phyloP scores from a whole-genome alignment of 1,140 invertebrate genomes.

The Lasioglossum baleicum region DNA sequence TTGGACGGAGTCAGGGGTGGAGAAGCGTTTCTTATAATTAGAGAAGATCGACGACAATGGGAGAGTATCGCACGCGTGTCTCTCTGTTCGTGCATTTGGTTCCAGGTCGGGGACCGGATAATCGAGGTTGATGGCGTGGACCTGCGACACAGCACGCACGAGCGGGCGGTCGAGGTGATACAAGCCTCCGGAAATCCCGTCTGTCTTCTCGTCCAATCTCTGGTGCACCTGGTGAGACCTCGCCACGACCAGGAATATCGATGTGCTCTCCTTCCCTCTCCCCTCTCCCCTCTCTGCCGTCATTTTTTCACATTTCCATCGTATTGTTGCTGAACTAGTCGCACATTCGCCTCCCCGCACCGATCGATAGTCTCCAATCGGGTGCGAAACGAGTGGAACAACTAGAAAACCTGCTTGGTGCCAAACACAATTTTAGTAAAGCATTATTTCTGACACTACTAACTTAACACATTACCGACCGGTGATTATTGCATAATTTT shows the following conservation, averaged over 20 bases:
- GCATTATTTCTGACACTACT: no score
- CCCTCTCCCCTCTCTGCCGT: neutral
- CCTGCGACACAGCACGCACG: constrained; percentile 94
- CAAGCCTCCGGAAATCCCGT: constrained; percentile 94
- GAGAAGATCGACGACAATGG: neutral
- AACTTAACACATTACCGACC: no score
- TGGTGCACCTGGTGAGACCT: constrained; percentile 88
- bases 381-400: no score
- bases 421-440: no score
- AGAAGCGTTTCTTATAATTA: neutral
- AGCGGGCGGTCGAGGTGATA: constrained; percentile 97
- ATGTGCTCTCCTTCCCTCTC: constrained; percentile 17
- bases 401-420: no score
- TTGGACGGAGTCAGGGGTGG: neutral
- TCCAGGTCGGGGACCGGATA: constrained; percentile 92
- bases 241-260: constrained; percentile 52
- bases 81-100: constrained; percentile 34
- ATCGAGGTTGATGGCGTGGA: constrained; percentile 96
- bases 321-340: neutral
- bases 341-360: no score
- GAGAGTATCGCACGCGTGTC: neutral
- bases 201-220: constrained; percentile 94
- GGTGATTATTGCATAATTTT: no score
- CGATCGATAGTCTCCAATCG: no score
- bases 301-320: neutral